Evolutionary conservation across 2,888 invertebrate genomes (phyloP).

Genomic region (Chironomus riparius): DNA sequence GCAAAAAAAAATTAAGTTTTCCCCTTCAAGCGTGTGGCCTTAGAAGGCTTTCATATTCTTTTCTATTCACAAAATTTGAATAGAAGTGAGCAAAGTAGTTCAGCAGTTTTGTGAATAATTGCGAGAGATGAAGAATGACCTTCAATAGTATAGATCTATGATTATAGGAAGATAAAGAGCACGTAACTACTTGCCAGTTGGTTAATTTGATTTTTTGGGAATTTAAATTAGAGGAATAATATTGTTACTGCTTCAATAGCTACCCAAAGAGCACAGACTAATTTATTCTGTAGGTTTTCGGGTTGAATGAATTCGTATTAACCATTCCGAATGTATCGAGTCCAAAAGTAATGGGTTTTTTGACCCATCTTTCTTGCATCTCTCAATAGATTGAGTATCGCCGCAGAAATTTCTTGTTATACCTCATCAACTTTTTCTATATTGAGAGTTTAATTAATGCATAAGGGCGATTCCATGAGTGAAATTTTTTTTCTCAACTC

Average conservation of each 20-base stretch:
- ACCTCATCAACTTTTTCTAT: not conserved
- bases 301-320: not conserved
- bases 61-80: no score
- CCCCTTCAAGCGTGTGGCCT: no score
- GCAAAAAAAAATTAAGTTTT: no score
- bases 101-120: no score
- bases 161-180: no score
- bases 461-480: no score
- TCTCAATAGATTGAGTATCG: not conserved
- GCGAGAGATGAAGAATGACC: no score
- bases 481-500: no score
- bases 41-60: no score
- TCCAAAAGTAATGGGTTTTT: not conserved
- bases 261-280: not conserved
- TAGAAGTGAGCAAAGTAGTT: no score
- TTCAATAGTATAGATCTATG: no score
- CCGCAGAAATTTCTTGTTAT: not conserved
- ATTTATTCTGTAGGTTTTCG: not conserved
- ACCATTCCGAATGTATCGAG: not conserved
- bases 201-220: not conserved
- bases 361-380: not conserved
- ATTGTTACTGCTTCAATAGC: not conserved
- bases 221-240: not conserved
- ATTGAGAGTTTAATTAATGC: slow-evolving; percentile 1
- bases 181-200: not conserved